Conservation (phyloP, 2,113 vertebrate species). For the Phodopus roborovskii region DNA sequence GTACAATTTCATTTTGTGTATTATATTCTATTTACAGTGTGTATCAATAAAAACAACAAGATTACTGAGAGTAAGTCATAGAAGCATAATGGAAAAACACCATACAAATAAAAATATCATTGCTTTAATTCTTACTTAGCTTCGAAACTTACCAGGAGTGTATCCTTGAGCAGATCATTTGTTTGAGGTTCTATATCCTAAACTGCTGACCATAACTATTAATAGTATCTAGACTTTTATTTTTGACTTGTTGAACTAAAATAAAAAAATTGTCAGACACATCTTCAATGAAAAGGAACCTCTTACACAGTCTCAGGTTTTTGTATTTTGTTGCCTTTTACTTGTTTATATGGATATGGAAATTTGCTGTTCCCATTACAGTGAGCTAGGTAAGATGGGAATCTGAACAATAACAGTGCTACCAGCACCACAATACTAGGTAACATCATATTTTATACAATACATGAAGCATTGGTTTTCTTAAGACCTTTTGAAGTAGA, state of each 20-base stretch:
- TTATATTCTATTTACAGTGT: neutral
- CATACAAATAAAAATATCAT: neutral
- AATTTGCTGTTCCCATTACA: neutral
- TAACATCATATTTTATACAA: neutral
- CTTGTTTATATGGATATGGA: neutral
- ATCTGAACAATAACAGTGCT: neutral
- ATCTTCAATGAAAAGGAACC: neutral
- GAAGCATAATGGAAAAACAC: neutral
- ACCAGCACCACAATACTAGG: neutral
- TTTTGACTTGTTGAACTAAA: constrained; percentile 24
- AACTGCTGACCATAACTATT: neutral
- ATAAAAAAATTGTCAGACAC: neutral
- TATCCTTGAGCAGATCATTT: neutral
- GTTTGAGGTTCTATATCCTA: neutral
- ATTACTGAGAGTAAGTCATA: neutral
- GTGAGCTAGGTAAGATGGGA: neutral
- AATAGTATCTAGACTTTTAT: neutral
- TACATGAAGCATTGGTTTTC: neutral
- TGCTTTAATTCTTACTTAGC: neutral
- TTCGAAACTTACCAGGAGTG: neutral
- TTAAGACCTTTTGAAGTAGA: neutral
- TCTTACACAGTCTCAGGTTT: neutral
- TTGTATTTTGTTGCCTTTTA: neutral
- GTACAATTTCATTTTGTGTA: neutral
- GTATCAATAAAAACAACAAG: neutral